phyloP scores from a whole-genome alignment of 2,797 vertebrate genomes.

The Poliocrania exsul region DNA sequence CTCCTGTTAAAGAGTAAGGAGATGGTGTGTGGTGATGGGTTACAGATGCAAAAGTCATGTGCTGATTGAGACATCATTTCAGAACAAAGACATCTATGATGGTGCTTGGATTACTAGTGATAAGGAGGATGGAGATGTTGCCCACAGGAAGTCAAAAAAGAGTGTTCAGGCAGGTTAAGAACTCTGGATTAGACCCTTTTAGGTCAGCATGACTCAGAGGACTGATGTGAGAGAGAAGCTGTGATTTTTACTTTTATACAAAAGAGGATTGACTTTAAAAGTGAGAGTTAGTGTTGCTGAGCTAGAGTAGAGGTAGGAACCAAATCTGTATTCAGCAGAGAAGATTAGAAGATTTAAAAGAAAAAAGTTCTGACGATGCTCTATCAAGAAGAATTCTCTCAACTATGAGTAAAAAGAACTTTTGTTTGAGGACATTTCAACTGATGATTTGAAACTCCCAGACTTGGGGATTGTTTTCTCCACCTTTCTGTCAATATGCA shows the following conservation, averaged over 20 bases:
- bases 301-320: not conserved
- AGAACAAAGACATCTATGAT: not conserved
- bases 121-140: not conserved
- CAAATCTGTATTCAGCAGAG: not conserved
- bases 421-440: not conserved
- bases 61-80: not conserved
- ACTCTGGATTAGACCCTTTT: not conserved
- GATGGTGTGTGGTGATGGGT: not conserved
- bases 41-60: not conserved
- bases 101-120: not conserved
- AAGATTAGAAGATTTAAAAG: slow-evolving; percentile 2
- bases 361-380: not conserved
- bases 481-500: not conserved
- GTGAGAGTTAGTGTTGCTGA: not conserved
- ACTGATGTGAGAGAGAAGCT: not conserved
- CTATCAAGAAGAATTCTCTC: not conserved
- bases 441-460: not conserved
- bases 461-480: not conserved
- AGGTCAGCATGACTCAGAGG: not conserved
- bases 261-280: not conserved
- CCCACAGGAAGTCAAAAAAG: not conserved
- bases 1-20: not conserved
- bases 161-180: not conserved
- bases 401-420: not conserved
- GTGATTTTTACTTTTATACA: not conserved